These are phyloP conservation scores for Drosophila takahashii DNA, from an alignment of 1,140 invertebrate genomes.

Conservation along the genomic window DNA sequence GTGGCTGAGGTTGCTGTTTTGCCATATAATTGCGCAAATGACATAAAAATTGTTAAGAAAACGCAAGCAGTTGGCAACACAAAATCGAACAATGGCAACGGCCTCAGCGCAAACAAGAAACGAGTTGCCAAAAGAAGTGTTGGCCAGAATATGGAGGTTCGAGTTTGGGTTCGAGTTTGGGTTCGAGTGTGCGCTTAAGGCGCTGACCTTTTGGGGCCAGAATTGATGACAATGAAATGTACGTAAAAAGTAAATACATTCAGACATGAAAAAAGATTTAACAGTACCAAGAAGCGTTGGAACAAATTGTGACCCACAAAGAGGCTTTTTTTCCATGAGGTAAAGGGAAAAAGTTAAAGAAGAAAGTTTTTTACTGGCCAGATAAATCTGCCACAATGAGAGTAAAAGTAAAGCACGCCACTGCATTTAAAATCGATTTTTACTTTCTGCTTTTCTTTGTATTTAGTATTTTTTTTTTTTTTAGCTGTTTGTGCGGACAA, in stretches of 20 bases:
- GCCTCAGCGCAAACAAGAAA: conserved; percentile 48
- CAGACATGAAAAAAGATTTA: conserved; percentile 8
- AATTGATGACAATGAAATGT: conserved; percentile 41
- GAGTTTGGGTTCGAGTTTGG: no score
- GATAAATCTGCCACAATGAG: conserved; percentile 50
- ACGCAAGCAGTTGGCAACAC: conserved; percentile 35
- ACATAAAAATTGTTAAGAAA: conserved; percentile 53
- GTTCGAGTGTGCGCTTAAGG: conserved; percentile 42
- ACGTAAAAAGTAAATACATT: conserved; percentile 31
- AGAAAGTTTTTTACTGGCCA: conserved; percentile 45
- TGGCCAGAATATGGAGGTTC: conserved; percentile 41
- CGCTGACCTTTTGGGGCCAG: conserved; percentile 60
- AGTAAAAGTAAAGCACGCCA: conserved; percentile 70
- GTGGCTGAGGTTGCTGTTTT: conserved; percentile 20
- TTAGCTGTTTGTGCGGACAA: conserved; percentile 4
- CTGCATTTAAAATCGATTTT: conserved; percentile 71
- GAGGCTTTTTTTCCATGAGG: conserved; percentile 11
- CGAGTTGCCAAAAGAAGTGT: conserved; percentile 63
- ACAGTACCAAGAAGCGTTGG: conserved; percentile 20
- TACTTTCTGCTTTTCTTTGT: conserved; percentile 28
- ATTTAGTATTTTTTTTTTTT: conserved; percentile 7
- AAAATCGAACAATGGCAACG: conserved; percentile 44
- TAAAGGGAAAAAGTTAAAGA: conserved; percentile 22
- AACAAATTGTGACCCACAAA: conserved; percentile 32
- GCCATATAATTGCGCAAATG: conserved; percentile 55